phyloP scores from a whole-genome alignment of 2,888 invertebrate species.

The Syrphus vitripennis region DNA sequence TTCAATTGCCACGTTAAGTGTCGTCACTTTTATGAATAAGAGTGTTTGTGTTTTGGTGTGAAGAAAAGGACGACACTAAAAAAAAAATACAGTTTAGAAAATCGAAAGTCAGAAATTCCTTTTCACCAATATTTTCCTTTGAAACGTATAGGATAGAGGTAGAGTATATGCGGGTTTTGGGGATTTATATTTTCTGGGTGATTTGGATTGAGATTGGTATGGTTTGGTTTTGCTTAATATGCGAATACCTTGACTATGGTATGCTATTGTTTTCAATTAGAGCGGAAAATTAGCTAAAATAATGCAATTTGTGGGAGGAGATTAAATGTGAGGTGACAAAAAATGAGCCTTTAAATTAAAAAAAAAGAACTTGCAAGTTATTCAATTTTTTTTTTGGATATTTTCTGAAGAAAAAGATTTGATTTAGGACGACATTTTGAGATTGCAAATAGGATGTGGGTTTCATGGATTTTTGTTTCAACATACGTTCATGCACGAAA shows the following conservation, averaged over 20 bases:
- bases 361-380: not conserved
- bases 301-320: not conserved
- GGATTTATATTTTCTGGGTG: not conserved
- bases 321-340: not conserved
- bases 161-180: no score
- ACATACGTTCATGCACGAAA: no score
- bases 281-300: slow-evolving; percentile 14
- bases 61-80: not conserved
- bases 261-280: not conserved
- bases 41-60: not conserved
- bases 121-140: not conserved
- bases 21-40: slow-evolving; percentile 22
- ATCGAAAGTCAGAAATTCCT: slow-evolving; percentile 12
- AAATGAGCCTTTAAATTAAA: not conserved
- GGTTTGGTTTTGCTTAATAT: not conserved
- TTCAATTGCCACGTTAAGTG: slow-evolving; percentile 55
- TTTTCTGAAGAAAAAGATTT: no score
- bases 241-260: not conserved
- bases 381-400: no score
- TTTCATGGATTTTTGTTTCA: no score
- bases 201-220: not conserved
- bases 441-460: no score
- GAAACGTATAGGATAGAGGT: no score
- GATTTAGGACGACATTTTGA: no score
- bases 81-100: slow-evolving; percentile 2